A percentile compares a stretch with the other conserved stretches of the same genome.
phyloP scores from a whole-genome alignment of 64 coral and sea anemone genomes.

The Cladopsammia gracilis region DNA sequence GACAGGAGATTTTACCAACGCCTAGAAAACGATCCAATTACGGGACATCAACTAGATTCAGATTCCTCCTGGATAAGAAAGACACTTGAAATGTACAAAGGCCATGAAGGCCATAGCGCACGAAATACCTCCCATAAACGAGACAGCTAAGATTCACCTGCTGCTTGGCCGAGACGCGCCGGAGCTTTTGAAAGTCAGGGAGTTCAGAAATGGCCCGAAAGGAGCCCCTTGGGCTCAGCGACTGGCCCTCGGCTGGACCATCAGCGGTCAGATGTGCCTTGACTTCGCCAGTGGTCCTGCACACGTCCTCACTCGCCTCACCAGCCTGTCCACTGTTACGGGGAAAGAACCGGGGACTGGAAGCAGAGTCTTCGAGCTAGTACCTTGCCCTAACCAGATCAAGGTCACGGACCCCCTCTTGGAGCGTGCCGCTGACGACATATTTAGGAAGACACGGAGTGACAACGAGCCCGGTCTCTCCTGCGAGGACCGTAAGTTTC shows the following conservation, averaged over 20 bases:
- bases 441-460: not conserved
- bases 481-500: not conserved
- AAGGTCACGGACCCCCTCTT: not conserved
- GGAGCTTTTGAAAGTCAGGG: too few species aligned
- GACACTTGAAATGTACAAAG: too few species aligned
- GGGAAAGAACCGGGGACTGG: not conserved
- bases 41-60: too few species aligned
- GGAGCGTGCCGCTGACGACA: not conserved
- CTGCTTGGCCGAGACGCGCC: not conserved
- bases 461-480: conserved; percentile 20
- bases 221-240: too few species aligned
- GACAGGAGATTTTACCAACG: too few species aligned
- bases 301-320: not conserved
- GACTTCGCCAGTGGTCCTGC: conserved; percentile 53
- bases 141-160: conserved; percentile 1
- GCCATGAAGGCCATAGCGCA: conserved; percentile 25
- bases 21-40: too few species aligned
- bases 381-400: not conserved
- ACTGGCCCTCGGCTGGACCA: conserved; percentile 60
- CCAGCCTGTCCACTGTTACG: not conserved
- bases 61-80: too few species aligned
- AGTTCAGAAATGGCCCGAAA: too few species aligned
- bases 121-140: conserved; percentile 42
- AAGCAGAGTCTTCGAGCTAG: not conserved
- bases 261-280: conserved; percentile 60